Conservation (phyloP, 2,797 vertebrate genomes). For the Scyliorhinus canicula region DNA sequence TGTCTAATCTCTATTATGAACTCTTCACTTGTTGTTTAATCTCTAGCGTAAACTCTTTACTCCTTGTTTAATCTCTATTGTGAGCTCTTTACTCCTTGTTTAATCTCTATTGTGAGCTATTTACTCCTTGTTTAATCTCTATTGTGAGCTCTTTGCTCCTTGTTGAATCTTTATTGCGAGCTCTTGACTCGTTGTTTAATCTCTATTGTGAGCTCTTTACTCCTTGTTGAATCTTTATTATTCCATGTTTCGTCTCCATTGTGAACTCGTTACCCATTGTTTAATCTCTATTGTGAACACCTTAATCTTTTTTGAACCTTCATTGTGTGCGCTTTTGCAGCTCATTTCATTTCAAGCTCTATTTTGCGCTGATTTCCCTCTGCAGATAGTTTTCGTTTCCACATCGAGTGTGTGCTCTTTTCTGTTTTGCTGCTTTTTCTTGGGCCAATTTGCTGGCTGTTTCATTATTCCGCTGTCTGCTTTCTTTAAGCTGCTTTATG, state of each 20-base stretch:
- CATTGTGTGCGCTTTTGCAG: not conserved
- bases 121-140: not conserved
- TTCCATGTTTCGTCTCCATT: not conserved
- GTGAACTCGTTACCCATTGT: not conserved
- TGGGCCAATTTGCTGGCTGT: not conserved
- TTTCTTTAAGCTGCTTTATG: not conserved
- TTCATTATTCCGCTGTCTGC: too few species aligned
- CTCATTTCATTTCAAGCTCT: not conserved
- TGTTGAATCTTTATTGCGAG: not conserved
- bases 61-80: not conserved
- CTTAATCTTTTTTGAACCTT: not conserved
- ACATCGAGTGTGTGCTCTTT: not conserved
- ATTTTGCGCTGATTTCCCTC: not conserved
- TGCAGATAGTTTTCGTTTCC: not conserved
- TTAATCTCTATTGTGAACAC: not conserved
- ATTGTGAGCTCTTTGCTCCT: not conserved
- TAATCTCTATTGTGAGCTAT: not conserved
- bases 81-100: not conserved
- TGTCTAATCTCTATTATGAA: too few species aligned
- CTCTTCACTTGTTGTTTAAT: too few species aligned
- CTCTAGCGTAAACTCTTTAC: too few species aligned
- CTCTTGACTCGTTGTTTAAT: too few species aligned
- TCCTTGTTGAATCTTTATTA: too few species aligned
- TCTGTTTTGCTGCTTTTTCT: not conserved
- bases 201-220: too few species aligned